phyloP scores from a whole-genome alignment of 2,113 vertebrate species.

The Thinocorus orbignyianus region DNA sequence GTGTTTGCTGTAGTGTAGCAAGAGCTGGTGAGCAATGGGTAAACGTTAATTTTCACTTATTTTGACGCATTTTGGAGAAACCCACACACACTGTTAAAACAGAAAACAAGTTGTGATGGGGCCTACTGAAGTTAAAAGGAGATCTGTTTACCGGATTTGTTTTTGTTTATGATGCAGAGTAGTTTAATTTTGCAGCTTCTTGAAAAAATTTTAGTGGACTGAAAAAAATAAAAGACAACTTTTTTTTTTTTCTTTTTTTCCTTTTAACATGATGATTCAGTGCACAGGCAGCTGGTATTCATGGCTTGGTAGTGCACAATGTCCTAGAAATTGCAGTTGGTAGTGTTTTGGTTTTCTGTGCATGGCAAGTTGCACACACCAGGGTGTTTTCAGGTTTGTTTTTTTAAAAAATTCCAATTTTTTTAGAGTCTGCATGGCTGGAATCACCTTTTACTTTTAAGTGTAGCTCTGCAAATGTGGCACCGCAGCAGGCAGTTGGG shows the following conservation, averaged over 20 bases:
- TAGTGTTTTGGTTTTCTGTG: background rate
- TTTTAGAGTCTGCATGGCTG: background rate
- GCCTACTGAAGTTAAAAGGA: background rate
- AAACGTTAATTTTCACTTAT: background rate
- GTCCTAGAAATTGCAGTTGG: constrained; percentile 49
- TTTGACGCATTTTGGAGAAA: background rate
- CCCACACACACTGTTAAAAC: accelerated
- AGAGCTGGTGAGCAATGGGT: background rate
- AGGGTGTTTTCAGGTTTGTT: background rate
- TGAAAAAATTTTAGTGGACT: background rate
- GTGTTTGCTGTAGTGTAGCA: background rate
- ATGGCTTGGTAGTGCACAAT: constrained; percentile 19
- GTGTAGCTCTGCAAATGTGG: background rate
- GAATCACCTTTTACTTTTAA: background rate
- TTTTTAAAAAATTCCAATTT: background rate
- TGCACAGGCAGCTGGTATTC: constrained; percentile 50
- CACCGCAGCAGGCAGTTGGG: background rate
- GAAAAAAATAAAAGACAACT: background rate
- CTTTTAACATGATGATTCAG: constrained; percentile 40
- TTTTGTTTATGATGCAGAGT: background rate
- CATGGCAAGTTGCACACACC: background rate
- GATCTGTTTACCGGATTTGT: background rate
- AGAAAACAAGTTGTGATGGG: too few species aligned
- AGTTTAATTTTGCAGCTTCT: constrained; percentile 15
- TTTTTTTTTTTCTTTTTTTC: background rate